Base-by-base conservation (phyloP, 2,797 vertebrate genomes). In the Myripristis murdjan region DNA sequence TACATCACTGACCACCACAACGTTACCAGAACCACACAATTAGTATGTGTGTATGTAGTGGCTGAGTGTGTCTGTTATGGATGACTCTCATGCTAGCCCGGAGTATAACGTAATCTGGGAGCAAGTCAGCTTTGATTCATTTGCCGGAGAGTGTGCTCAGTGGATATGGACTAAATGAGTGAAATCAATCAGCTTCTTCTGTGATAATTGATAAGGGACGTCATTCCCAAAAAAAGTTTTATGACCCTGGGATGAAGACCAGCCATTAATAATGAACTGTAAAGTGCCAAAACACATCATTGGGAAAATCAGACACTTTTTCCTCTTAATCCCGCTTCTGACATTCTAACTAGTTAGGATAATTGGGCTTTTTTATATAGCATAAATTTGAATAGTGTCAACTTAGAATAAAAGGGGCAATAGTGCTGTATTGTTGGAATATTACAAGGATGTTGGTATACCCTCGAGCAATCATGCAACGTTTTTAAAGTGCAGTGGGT, bases 1-100 rank as follows among this genome's bases (percentile, higher is more conserved):
- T 70, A 65, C 65, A 43, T 48, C n/a, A 4, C 58, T 76, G 64
- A 61, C 81, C 78, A 64, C 67, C 37, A 9, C 63, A 22, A 47
- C 33, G 24, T 73, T 26, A 75, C 64, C 46, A 79, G 33, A 74
- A 81, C 87, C 86, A 69, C 81, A 86, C 75, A 63, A 80, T 89
- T 87, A 75, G 79, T 62, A 67, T 73, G 55, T 1, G 7, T 75
- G 22, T 60, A 69, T 77, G 75, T 77, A 75, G 72, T 41, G 83
- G 75, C 26, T 51, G 23, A 64, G 15, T 60, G 43, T 64, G 44
- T 70, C 9, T 60, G 14, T 72, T 65, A 46, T 41, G 22, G 26
- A 48, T 73, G 64, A 59, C 59, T 64, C 77, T 81, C 7, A 73
- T 75, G 55, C 43, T 15, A 24, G 14, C 26, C 41, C 10, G 5